Conservation (phyloP, 1,140 invertebrate species). For the Laupala kohalensis region DNA sequence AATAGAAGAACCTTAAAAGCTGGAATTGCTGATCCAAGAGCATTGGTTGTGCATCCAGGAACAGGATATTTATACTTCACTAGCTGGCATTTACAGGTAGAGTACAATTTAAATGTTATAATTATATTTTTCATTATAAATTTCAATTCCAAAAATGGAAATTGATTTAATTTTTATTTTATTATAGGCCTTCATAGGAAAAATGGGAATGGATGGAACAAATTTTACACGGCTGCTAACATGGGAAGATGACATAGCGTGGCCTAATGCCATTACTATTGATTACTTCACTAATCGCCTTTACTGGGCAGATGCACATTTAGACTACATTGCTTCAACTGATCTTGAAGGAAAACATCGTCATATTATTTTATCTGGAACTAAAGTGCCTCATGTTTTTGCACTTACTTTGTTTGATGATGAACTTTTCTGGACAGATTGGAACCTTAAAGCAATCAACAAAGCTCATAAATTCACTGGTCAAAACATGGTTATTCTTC, state of each 20-base stretch:
- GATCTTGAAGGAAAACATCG: conserved; percentile 80
- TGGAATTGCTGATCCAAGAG: conserved; percentile 81
- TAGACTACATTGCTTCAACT: conserved; percentile 91
- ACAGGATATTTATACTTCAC: conserved; percentile 91
- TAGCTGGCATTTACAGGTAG: conserved; percentile 76
- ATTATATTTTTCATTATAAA: neutral
- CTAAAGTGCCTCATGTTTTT: conserved; percentile 83
- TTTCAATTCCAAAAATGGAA: neutral
- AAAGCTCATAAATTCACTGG: conserved; percentile 82
- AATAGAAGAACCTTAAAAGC: conserved; percentile 76
- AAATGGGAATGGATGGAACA: conserved; percentile 92
- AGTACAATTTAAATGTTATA: neutral
- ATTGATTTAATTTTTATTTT: neutral
- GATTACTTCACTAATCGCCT: conserved; percentile 91
- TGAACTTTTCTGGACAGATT: conserved; percentile 94
- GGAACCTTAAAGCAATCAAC: conserved; percentile 84
- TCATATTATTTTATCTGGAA: conserved; percentile 66
- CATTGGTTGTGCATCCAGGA: conserved; percentile 87
- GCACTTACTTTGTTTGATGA: conserved; percentile 90
- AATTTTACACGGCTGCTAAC: conserved; percentile 81
- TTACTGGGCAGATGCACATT: conserved; percentile 96
- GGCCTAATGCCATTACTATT: conserved; percentile 95
- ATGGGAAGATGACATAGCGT: conserved; percentile 89
- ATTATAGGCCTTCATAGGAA: conserved; percentile 85
- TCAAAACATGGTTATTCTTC: conserved; percentile 54